Evolutionary conservation across 2,888 invertebrate species (phyloP), one percentile per base, ranked within the genome.

Genomic region (Diarsia dahlii): DNA sequence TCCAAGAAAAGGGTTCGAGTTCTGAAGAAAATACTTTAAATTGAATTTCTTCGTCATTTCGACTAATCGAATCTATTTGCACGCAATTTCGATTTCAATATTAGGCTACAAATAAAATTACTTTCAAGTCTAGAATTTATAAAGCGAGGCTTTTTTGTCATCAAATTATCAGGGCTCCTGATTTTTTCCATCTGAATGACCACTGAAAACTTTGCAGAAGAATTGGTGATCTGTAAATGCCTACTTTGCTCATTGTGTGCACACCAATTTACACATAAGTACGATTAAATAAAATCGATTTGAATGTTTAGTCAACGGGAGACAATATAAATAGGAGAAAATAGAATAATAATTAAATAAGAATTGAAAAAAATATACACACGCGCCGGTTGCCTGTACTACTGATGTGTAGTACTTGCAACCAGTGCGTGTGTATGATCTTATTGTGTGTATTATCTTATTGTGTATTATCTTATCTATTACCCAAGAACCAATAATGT

Each of bases 51-150:
- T 78, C 12, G 2, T 52, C 10, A 46, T 23, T 60, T 23, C 46
- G 45, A 69, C 12, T 15, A 78, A 52, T 46, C 0, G 6, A 70
- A 76, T 60, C 34, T 46, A 62, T 52, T 56, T 39, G 1, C 10
- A 52, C 62, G 34, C 34, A 18, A 60, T 70, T 62, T 23, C 52
- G 45, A 52, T 48, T 70, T 39, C 34, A 70, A 71, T 76, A 9
- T 15, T 45, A 58, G 70, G 46, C 60, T 52, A 34, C 23, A 46
- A 78, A 78, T 68, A 58, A n/a, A 58, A 28, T 66, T 67, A 71
- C 28, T 23, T 23, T 23, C 15, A 1, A 58, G 15, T 8, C 8
- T 48, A 15, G 15, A 56, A 28, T 28, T 45, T 23, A 39, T 50
- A 20, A 71, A 20, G 15, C 9, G 1, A 6, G 3, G 13, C 2